Percentiles rank a stretch among this genome's conserved stretches.
These are phyloP conservation scores for Scortum barcoo DNA, from an alignment of 2,113 vertebrate genomes.

Conservation along the genomic window DNA sequence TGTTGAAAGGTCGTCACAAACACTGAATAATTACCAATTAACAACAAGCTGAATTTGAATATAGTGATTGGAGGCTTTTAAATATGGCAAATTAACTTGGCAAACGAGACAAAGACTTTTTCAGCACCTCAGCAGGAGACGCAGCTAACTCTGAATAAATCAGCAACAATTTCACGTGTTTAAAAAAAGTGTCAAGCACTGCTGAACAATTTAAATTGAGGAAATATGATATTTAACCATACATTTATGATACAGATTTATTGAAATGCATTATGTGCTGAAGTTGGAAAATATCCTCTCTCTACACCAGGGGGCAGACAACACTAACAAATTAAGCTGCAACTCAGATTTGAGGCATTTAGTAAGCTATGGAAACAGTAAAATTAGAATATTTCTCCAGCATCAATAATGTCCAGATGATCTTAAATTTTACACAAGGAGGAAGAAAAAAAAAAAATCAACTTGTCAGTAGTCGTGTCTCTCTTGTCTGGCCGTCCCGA, in stretches of 20 bases:
- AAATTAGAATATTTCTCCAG: neutral
- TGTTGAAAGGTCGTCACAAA: neutral
- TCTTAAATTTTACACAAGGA: neutral
- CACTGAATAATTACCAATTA: conserved; percentile 1
- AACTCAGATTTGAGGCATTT: neutral
- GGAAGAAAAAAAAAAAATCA: neutral
- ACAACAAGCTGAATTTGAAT: neutral
- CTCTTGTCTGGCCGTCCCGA: neutral
- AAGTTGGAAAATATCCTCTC: neutral
- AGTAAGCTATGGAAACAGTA: neutral
- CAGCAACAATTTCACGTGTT: neutral
- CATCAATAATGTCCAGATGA: neutral
- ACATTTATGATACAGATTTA: no score
- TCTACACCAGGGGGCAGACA: conserved; percentile 72
- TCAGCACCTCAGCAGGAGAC: fast-evolving
- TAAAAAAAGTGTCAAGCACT: neutral
- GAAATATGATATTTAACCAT: neutral
- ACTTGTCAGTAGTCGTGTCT: neutral
- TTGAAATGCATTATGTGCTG: neutral
- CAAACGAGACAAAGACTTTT: neutral
- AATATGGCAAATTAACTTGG: neutral
- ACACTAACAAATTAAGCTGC: neutral
- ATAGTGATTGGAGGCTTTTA: conserved; percentile 13
- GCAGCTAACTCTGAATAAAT: neutral
- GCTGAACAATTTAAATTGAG: neutral